Evolutionary conservation across 2,888 invertebrate genomes (phyloP).

Genomic region (Laspeyria flexula): DNA sequence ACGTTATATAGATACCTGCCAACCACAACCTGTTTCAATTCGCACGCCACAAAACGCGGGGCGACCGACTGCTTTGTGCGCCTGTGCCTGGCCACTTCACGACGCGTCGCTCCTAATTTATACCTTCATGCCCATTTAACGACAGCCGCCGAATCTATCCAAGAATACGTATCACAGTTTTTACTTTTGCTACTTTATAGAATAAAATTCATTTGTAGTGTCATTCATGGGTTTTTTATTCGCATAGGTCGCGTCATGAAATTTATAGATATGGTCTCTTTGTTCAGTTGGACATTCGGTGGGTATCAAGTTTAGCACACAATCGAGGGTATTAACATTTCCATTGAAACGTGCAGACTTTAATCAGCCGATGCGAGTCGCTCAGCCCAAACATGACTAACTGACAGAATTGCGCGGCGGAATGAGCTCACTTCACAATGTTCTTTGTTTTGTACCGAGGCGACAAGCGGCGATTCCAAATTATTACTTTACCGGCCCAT

Average conservation of each 20-base stretch:
- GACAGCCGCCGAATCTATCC: conserved; percentile 65
- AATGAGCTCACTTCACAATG: conserved; percentile 32
- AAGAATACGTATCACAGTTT: conserved; percentile 67
- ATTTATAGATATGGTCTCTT: conserved; percentile 75
- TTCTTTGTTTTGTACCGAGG: conserved; percentile 36
- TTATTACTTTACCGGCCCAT: conserved; percentile 29
- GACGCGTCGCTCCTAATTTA: conserved; percentile 75
- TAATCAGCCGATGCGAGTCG: conserved; percentile 60
- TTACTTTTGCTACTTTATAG: conserved; percentile 65
- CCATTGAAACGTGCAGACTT: conserved; percentile 70
- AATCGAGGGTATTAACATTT: conserved; percentile 79
- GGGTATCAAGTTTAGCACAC: conserved; percentile 77
- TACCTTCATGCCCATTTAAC: conserved; percentile 81
- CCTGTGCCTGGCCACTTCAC: too few species aligned
- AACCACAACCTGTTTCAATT: conserved; percentile 84
- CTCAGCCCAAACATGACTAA: conserved; percentile 54
- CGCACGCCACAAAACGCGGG: conserved; percentile 72
- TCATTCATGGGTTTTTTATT: conserved; percentile 69
- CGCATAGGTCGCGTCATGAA: conserved; percentile 57
- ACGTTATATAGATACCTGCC: conserved; percentile 81
- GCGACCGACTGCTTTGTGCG: conserved; percentile 62
- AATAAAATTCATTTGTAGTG: conserved; percentile 72
- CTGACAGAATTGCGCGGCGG: conserved; percentile 34
- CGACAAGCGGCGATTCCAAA: conserved; percentile 18
- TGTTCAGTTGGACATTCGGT: conserved; percentile 70